A percentile compares a stretch with the other conserved stretches of the same genome.
Evolutionary conservation across 2,888 invertebrate genomes (phyloP).

Genomic region (Oscheius myriophilus): DNA sequence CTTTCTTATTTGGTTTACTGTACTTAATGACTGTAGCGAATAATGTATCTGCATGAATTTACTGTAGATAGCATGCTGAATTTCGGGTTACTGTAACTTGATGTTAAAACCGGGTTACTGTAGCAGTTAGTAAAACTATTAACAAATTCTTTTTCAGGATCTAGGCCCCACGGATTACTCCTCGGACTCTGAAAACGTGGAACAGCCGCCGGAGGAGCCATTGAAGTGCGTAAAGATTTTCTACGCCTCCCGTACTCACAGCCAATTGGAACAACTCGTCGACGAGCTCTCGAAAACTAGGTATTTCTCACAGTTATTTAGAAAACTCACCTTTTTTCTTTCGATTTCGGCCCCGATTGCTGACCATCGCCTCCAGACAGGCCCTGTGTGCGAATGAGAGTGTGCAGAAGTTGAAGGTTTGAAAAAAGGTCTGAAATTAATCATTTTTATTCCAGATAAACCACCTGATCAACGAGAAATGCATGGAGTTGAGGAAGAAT

Average conservation of each 20-base stretch:
- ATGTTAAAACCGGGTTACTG: too few relatives aligned
- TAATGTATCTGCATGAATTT: too few relatives aligned
- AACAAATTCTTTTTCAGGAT: too few relatives aligned
- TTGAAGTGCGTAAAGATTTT: slow-evolving; percentile 77
- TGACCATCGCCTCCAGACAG: slow-evolving; percentile 67
- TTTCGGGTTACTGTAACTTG: too few relatives aligned
- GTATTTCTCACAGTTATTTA: slow-evolving; percentile 6
- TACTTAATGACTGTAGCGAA: too few relatives aligned
- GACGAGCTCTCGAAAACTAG: slow-evolving; percentile 87
- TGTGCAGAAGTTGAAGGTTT: slow-evolving; percentile 74
- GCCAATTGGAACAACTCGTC: slow-evolving; percentile 93
- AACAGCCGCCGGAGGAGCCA: not conserved
- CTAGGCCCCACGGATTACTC: slow-evolving; percentile 32
- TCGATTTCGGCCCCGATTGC: slow-evolving; percentile 60
- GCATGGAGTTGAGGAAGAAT: slow-evolving; percentile 64
- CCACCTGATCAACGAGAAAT: slow-evolving; percentile 61
- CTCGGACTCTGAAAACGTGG: slow-evolving; percentile 39
- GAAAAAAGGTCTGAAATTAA: too few relatives aligned
- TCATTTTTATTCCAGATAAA: slow-evolving; percentile 25
- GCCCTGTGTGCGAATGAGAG: slow-evolving; percentile 88
- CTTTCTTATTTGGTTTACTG: too few relatives aligned
- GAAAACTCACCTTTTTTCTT: not conserved
- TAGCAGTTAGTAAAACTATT: too few relatives aligned
- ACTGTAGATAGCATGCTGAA: too few relatives aligned
- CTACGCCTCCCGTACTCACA: slow-evolving; percentile 95